phyloP scores from a whole-genome alignment of 2,888 invertebrate genomes.

The Ichneumon xanthorius region DNA sequence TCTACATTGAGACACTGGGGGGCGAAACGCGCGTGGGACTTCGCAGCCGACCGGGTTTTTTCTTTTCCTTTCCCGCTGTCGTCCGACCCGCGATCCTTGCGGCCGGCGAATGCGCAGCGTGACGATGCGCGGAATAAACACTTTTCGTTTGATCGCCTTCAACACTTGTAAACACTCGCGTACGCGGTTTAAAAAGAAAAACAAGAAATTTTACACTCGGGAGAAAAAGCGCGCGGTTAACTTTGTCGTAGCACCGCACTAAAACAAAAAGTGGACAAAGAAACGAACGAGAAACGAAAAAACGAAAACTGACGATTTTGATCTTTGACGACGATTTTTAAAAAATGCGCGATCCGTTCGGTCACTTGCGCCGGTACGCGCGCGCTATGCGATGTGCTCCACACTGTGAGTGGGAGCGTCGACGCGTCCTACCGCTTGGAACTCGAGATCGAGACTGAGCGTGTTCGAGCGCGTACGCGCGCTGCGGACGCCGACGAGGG shows the following conservation, averaged over 20 bases:
- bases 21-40: conserved; percentile 44
- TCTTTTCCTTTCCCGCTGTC: not conserved
- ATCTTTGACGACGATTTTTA: not conserved
- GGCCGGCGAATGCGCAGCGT: conserved; percentile 6
- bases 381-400: not conserved
- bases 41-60: conserved; percentile 17
- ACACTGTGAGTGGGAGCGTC: conserved; percentile 21
- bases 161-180: conserved; percentile 9
- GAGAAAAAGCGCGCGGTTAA: not conserved
- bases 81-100: conserved; percentile 23
- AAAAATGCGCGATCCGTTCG: conserved; percentile 7
- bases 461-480: conserved; percentile 44
- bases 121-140: conserved; percentile 17
- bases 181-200: not conserved
- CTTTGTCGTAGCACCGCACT: conserved; percentile 16
- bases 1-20: conserved; percentile 31
- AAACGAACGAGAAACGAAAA: not conserved
- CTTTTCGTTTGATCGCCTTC: conserved; percentile 4
- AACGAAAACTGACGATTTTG: not conserved
- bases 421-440: conserved; percentile 72
- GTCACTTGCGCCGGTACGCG: conserved; percentile 30
- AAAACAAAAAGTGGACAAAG: not conserved
- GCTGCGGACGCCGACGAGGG: conserved; percentile 24
- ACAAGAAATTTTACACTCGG: not conserved
- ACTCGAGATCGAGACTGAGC: conserved; percentile 80